Evolutionary conservation across 2,888 invertebrate genomes (phyloP), one percentile per base, ranked within the genome.

Genomic region (Hypsopygia costalis): DNA sequence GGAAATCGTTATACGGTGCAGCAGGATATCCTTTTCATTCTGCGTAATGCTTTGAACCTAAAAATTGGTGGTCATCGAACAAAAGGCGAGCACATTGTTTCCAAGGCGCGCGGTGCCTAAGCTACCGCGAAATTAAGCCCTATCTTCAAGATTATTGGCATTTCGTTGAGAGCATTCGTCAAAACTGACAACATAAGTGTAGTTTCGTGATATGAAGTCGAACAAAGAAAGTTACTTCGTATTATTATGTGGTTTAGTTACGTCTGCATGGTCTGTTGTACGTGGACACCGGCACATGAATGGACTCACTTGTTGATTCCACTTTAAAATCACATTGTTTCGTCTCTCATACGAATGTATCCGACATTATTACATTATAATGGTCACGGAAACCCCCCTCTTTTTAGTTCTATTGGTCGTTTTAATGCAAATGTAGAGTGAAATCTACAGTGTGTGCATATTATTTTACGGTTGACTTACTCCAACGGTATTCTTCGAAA

Each of bases 161-260:
- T 48, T 48, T 33, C 16, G 38, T 36, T 22, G 43, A 40, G 31
- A 43, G 12, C 36, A 37, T 43, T 41, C 45, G 32, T 49, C 46
- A 52, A 49, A 41, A 47, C 40, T 46, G 48, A 46, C 46, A 48
- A 39, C 41, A 28, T 52, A 50, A 49, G 45, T 49, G 44, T 31
- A 43, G 40, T 38, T 49, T 52, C 52, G 48, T 50, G 49, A 49
- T 42, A 40, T 35, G 21, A 29, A 31, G 28, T 16, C 21, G 44
- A 45, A 45, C 43, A 46, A 44, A 46, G 43, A 44, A 39, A 42
- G 44, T 42, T 35, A 39, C 41, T 44, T 39, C 34, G 21, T 43
- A 37, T 42, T 41, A 43, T 42, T 40, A 46, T 43, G 49, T 44
- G 31, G 41, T 39, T 40, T 43, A 30, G 34, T 16, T n/a, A n/a